Conservation (phyloP, 2,797 vertebrate genomes). For the Sandelia bainsii region DNA sequence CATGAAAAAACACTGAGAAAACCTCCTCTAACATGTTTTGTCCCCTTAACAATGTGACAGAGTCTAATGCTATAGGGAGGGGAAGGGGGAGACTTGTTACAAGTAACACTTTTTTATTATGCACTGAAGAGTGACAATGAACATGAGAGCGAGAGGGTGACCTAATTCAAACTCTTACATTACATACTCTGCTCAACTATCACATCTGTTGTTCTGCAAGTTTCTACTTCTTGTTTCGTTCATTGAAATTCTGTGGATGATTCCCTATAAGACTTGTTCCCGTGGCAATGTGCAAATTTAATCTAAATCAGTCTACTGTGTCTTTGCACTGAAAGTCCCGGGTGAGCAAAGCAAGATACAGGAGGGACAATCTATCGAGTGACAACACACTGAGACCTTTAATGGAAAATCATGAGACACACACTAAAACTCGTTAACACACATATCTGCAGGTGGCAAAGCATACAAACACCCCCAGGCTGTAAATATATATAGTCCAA, state of each 20-base stretch:
- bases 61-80: slow-evolving; percentile 23
- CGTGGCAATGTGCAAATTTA: not conserved
- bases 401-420: slow-evolving; percentile 14
- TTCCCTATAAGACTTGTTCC: slow-evolving; percentile 17
- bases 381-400: slow-evolving; percentile 2
- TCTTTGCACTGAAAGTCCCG: slow-evolving; percentile 17
- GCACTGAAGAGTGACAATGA: slow-evolving; percentile 35
- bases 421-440: slow-evolving; percentile 8
- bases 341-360: not conserved
- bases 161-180: slow-evolving; percentile 54
- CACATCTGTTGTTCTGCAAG: slow-evolving; percentile 16
- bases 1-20: slow-evolving; percentile 39
- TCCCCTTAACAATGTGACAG: slow-evolving; percentile 42
- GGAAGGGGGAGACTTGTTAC: slow-evolving; percentile 22
- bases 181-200: not conserved
- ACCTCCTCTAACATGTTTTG: slow-evolving; percentile 54
- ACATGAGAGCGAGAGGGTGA: slow-evolving; percentile 32
- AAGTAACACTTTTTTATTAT: slow-evolving; percentile 36
- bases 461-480: slow-evolving; percentile 22
- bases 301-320: not conserved
- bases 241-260: slow-evolving; percentile 14
- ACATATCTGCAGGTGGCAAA: slow-evolving; percentile 20
- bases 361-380: not conserved
- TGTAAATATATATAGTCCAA: slow-evolving; percentile 61
- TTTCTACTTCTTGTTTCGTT: slow-evolving; percentile 17